Evolutionary conservation across 2,888 invertebrate genomes (phyloP).

Genomic region (Morpho deidamia): DNA sequence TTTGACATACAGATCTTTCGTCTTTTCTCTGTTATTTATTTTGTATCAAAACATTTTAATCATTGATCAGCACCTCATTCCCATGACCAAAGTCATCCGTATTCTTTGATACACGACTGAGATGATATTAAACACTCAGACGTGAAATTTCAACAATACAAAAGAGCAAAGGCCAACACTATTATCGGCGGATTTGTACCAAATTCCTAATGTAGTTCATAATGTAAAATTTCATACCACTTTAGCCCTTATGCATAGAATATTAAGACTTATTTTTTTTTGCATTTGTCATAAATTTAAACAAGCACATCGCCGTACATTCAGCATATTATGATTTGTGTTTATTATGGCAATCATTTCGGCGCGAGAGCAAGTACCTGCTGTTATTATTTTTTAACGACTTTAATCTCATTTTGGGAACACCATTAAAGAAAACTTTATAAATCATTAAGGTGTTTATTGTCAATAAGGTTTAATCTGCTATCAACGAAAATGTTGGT

Average conservation of each 20-base stretch:
- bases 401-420: slow-evolving; percentile 36
- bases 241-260: slow-evolving; percentile 1
- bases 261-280: neutral
- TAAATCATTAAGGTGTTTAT: slow-evolving; percentile 24
- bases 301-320: slow-evolving; percentile 14
- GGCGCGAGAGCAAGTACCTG: slow-evolving; percentile 46
- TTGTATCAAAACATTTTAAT: neutral
- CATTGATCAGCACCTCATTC: slow-evolving; percentile 9
- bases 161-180: slow-evolving; percentile 47
- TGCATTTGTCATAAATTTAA: neutral
- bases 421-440: slow-evolving; percentile 27
- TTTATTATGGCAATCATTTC: slow-evolving; percentile 55
- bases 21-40: neutral
- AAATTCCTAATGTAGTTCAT: slow-evolving; percentile 16
- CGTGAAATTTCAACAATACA: slow-evolving; percentile 30
- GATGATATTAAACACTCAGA: slow-evolving; percentile 22
- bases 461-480: slow-evolving; percentile 14
- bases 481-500: slow-evolving; percentile 9
- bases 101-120: slow-evolving; percentile 21
- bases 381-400: slow-evolving; percentile 51
- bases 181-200: slow-evolving; percentile 32
- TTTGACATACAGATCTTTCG: too few species aligned
- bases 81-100: slow-evolving; percentile 15
- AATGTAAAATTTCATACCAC: neutral
- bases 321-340: slow-evolving; percentile 40